phyloP scores from a whole-genome alignment of 2,797 vertebrate genomes.

The Rhinatrema bivittatum region DNA sequence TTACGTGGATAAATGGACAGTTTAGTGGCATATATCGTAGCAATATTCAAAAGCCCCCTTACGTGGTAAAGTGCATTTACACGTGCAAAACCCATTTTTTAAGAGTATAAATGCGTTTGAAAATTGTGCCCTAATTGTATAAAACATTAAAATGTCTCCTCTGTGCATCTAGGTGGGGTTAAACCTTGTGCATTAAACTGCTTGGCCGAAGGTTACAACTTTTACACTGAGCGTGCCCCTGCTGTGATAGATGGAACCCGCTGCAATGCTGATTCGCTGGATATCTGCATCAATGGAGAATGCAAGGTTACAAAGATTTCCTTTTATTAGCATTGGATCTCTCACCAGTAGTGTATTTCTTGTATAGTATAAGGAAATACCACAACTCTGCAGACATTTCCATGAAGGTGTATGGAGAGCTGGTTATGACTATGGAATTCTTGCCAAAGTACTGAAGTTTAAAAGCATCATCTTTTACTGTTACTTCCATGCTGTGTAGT shows the following conservation, averaged over 20 bases:
- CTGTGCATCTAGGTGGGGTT: slow-evolving; percentile 77
- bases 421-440: too few species aligned
- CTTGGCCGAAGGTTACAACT: slow-evolving; percentile 96
- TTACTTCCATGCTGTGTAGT: neutral
- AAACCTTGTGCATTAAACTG: slow-evolving; percentile 97
- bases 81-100: too few species aligned
- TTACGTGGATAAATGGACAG: too few species aligned
- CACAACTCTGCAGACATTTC: too few species aligned
- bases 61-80: too few species aligned
- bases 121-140: slow-evolving; percentile 1
- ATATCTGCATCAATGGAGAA: slow-evolving; percentile 98
- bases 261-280: slow-evolving; percentile 90
- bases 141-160: slow-evolving; percentile 15
- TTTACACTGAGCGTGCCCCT: slow-evolving; percentile 95
- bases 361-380: too few species aligned
- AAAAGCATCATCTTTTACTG: slow-evolving; percentile 4
- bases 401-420: too few species aligned
- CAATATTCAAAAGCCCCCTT: too few species aligned
- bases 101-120: neutral
- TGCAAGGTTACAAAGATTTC: slow-evolving; percentile 77
- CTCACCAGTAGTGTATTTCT: too few species aligned
- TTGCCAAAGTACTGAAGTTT: slow-evolving; percentile 7
- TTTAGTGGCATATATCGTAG: too few species aligned
- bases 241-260: slow-evolving; percentile 93
- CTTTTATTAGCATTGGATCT: too few species aligned